Evolutionary conservation across 2,113 vertebrate genomes (phyloP).

Genomic region (Falco punctatus): DNA sequence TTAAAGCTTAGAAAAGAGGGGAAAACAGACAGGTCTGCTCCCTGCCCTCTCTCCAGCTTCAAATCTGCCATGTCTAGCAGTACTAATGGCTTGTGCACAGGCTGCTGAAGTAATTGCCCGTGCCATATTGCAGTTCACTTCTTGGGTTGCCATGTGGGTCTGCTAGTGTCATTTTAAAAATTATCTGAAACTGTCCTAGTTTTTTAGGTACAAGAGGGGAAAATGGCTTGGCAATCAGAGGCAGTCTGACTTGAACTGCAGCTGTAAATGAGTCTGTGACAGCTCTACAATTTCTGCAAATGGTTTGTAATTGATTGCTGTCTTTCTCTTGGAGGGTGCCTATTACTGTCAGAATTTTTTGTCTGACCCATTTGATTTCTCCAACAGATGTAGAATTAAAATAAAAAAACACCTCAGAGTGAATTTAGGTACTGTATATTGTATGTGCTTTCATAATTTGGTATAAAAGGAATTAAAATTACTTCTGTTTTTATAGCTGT

Average conservation of each 20-base stretch:
- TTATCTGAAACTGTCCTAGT: conserved; percentile 32
- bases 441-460: not conserved
- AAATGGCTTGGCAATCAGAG: conserved; percentile 42
- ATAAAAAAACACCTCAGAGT: not conserved
- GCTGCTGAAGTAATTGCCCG: conserved; percentile 8
- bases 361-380: conserved; percentile 64
- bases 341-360: conserved; percentile 79
- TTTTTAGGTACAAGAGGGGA: not conserved
- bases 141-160: not conserved
- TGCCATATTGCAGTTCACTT: not conserved
- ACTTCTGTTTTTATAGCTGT: conserved; percentile 21
- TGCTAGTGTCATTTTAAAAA: conserved; percentile 2
- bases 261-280: conserved; percentile 70
- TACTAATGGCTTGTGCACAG: not conserved
- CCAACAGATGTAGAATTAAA: not conserved
- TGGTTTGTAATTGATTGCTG: conserved; percentile 78
- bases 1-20: not conserved
- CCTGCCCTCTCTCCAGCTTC: not conserved
- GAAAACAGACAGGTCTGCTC: not conserved
- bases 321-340: conserved; percentile 69
- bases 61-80: not conserved
- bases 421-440: not conserved
- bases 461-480: not conserved
- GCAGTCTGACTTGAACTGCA: conserved; percentile 55
- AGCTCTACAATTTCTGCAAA: conserved; percentile 77